phyloP scores from a whole-genome alignment of 1,140 invertebrate genomes.

The Gryllus bimaculatus region DNA sequence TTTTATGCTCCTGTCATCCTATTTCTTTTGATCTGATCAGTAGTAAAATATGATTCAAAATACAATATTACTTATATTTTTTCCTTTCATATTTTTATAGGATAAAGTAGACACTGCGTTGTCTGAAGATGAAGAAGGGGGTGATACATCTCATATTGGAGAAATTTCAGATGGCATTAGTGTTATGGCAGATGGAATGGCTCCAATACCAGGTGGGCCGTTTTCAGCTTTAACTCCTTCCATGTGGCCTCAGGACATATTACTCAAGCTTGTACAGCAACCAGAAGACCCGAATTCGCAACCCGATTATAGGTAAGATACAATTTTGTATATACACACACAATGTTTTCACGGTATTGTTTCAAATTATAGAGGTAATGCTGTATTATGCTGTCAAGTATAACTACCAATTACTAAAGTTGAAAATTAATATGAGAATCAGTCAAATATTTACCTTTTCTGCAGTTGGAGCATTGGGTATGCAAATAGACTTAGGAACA shows the following conservation, averaged over 20 bases:
- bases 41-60: no score
- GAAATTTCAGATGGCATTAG: constrained; percentile 52
- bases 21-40: no score
- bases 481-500: no score
- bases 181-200: constrained; percentile 43
- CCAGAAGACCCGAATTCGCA: constrained; percentile 59
- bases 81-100: constrained; percentile 38
- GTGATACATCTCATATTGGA: constrained; percentile 44
- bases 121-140: constrained; percentile 81
- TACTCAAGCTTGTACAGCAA: constrained; percentile 63
- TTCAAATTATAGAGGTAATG: no score
- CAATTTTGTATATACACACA: no score
- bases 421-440: no score
- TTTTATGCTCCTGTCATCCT: no score
- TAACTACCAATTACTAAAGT: no score
- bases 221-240: constrained; percentile 88
- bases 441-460: no score
- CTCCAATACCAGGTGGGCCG: constrained; percentile 64
- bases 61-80: constrained; percentile 20
- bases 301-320: constrained; percentile 49
- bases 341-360: no score
- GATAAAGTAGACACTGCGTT: constrained; percentile 67
- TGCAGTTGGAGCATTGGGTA: no score
- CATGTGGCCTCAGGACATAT: constrained; percentile 94
- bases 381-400: no score